Evolutionary conservation across 1,140 invertebrate genomes (phyloP).

Genomic region (Eufriesea mexicana): DNA sequence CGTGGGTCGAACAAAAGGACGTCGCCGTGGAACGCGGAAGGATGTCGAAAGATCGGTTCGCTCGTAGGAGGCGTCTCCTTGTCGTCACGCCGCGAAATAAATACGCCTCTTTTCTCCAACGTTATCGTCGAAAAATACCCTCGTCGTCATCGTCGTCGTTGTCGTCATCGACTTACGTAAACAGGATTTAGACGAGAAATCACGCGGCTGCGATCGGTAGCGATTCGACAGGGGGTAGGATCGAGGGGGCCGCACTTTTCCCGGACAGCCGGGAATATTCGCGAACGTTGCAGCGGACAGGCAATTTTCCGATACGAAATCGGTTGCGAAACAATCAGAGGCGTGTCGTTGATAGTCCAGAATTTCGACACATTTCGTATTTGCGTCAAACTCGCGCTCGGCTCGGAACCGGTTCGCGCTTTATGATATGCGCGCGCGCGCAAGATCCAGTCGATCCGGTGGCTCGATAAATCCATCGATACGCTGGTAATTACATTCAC

Average conservation of each 20-base stretch:
- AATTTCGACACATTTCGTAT: conserved; percentile 55
- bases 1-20: conserved; percentile 65
- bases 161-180: not conserved
- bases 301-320: conserved; percentile 44
- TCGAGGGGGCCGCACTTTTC: not conserved
- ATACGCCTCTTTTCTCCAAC: not conserved
- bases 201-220: not conserved
- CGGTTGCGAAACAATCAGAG: conserved; percentile 49
- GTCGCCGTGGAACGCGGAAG: conserved; percentile 60
- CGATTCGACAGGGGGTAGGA: not conserved
- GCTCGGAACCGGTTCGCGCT: conserved; percentile 38
- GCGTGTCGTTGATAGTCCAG: conserved; percentile 47
- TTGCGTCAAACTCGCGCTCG: conserved; percentile 39
- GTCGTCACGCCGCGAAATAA: not conserved
- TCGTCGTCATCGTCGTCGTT: too few species aligned
- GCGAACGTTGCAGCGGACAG: not conserved
- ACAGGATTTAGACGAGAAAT: not conserved
- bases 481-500: conserved; percentile 37
- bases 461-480: conserved; percentile 44
- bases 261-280: not conserved
- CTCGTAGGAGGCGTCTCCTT: conserved; percentile 6
- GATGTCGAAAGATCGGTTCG: conserved; percentile 37
- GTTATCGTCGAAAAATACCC: not conserved
- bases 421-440: conserved; percentile 38
- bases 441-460: conserved; percentile 31